Evolutionary conservation across 1,140 invertebrate species (phyloP).

Genomic region (Harpegnathos saltator): DNA sequence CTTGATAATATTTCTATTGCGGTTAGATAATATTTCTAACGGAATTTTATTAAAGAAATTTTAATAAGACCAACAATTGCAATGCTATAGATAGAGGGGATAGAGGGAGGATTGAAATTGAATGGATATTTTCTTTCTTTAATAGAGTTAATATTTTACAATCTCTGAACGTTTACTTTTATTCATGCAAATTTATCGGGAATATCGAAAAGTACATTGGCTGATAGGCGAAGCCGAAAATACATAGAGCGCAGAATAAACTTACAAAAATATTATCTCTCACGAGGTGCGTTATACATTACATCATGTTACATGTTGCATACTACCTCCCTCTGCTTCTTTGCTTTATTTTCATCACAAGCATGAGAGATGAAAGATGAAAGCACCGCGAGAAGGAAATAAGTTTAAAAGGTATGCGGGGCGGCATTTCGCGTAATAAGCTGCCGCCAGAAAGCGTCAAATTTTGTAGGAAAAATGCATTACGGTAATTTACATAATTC

Average conservation of each 20-base stretch:
- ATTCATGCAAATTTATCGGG: too few species aligned
- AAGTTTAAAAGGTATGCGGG: conserved; percentile 9
- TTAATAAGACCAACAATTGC: too few species aligned
- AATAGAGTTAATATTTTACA: too few species aligned
- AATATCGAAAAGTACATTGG: too few species aligned
- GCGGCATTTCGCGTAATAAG: conserved; percentile 28
- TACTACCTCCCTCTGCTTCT: background rate
- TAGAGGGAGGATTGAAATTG: too few species aligned
- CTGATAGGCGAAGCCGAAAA: too few species aligned
- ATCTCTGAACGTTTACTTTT: too few species aligned
- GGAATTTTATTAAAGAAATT: too few species aligned
- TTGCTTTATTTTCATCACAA: conserved; percentile 1
- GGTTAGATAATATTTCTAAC: too few species aligned
- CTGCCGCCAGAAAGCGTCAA: conserved; percentile 11
- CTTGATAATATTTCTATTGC: too few species aligned
- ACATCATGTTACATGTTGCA: background rate
- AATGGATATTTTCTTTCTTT: too few species aligned
- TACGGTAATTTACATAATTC: conserved; percentile 52
- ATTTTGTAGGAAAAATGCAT: conserved; percentile 28
- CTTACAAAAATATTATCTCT: background rate
- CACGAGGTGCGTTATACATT: background rate
- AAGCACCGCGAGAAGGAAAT: background rate
- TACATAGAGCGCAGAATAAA: background rate
- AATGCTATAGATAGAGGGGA: too few species aligned
- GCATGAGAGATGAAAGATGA: background rate